Conservation (phyloP, 1,140 invertebrate genomes). For the Halesus radiatus region DNA sequence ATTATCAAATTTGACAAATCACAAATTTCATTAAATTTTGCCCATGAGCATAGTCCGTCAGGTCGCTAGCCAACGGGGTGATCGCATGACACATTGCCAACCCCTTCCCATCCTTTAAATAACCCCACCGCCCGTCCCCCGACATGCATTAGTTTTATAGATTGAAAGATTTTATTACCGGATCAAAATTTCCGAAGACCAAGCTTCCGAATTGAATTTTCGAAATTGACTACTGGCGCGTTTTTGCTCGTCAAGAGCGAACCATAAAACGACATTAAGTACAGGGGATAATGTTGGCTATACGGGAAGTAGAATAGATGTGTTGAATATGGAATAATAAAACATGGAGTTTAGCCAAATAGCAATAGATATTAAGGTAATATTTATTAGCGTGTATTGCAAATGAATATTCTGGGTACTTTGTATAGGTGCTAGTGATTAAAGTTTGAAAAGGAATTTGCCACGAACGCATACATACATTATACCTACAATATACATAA, state of each 20-base stretch:
- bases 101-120: background rate
- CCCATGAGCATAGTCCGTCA: background rate
- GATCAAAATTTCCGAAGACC: slow-evolving; percentile 52
- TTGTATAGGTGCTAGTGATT: background rate
- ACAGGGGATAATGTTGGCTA: background rate
- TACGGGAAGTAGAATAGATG: background rate
- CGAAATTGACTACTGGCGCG: slow-evolving; percentile 24
- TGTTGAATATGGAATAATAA: too few species aligned
- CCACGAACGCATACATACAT: too few species aligned
- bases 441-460: background rate
- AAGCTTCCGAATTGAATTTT: slow-evolving; percentile 47
- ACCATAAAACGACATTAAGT: slow-evolving; percentile 43
- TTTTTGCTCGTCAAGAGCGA: slow-evolving; percentile 41
- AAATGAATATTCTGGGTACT: background rate
- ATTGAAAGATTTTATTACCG: slow-evolving; percentile 54
- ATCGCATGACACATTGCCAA: background rate
- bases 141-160: slow-evolving; percentile 54
- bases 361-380: too few species aligned
- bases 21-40: too few species aligned
- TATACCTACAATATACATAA: too few species aligned
- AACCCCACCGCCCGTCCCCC: background rate
- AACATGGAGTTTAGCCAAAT: background rate
- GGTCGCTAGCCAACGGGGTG: background rate
- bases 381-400: background rate
- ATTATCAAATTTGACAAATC: too few species aligned